Percentiles rank a stretch among this genome's conserved stretches.
Conservation (phyloP, 2,797 vertebrate genomes). For the Euthynnus affinis region DNA sequence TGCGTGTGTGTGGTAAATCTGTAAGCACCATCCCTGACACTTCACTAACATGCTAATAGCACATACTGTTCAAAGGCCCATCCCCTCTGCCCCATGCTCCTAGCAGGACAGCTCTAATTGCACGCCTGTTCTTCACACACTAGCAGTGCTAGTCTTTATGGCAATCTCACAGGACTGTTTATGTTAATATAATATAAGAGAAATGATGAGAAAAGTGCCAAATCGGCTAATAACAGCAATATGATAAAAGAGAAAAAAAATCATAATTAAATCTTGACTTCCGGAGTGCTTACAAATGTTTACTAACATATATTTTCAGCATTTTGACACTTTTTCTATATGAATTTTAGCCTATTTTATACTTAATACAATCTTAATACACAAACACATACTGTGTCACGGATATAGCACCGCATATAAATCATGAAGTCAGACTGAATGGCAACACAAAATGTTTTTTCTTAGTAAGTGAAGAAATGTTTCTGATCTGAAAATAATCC, state of each 20-base stretch:
- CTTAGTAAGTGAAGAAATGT: neutral
- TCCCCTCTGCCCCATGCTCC: constrained; percentile 15
- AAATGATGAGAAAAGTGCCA: neutral
- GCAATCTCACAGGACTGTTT: neutral
- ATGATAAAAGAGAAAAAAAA: neutral
- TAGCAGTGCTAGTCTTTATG: neutral
- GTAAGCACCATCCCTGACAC: neutral
- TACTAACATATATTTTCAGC: too few relatives aligned
- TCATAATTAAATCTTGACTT: neutral
- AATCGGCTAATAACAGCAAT: neutral
- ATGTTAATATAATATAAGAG: neutral
- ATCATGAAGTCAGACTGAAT: neutral
- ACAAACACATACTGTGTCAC: neutral
- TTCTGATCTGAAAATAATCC: neutral
- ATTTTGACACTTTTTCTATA: neutral
- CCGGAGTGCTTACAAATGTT: too few relatives aligned
- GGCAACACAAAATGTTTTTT: too few relatives aligned
- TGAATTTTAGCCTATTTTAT: neutral
- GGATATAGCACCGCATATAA: too few relatives aligned
- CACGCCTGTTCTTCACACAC: constrained; percentile 48
- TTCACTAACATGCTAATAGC: constrained; percentile 22
- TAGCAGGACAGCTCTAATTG: constrained; percentile 68
- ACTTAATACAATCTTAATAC: too few relatives aligned
- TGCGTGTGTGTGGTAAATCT: neutral
- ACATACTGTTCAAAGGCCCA: neutral